phyloP scores from a whole-genome alignment of 1,140 invertebrate species.

The Galendromus occidentalis region DNA sequence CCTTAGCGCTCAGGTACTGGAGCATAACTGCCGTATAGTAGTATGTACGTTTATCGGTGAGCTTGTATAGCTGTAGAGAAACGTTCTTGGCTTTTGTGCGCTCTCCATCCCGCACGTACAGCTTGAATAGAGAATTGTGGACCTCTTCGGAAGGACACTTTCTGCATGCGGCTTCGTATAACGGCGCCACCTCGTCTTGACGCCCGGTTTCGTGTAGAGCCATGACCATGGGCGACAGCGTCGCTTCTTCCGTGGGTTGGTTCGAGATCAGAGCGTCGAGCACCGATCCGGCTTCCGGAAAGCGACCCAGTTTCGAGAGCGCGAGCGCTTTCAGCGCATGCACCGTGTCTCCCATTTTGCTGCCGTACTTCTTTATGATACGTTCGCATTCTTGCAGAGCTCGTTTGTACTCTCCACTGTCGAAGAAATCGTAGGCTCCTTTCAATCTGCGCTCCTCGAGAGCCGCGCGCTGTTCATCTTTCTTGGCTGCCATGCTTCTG shows the following conservation, averaged over 20 bases:
- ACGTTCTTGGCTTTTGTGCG: neutral
- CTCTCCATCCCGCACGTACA: neutral
- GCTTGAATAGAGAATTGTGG: neutral
- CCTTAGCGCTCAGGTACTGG: slow-evolving; percentile 4
- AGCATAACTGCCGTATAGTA: neutral
- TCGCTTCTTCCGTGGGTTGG: neutral
- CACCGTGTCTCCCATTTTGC: neutral
- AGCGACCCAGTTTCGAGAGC: neutral
- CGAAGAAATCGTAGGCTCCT: slow-evolving; percentile 3
- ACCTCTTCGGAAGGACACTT: neutral
- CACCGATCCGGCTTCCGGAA: neutral
- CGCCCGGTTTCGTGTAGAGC: neutral
- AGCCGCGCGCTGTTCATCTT: neutral
- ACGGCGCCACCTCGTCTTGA: neutral
- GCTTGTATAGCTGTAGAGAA: neutral
- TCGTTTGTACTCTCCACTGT: neutral
- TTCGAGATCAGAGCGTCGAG: neutral
- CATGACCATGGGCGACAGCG: neutral
- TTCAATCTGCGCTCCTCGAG: neutral
- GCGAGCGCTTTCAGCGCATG: neutral
- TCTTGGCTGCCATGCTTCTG: neutral
- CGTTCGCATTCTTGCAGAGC: neutral
- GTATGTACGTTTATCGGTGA: slow-evolving; percentile 1
- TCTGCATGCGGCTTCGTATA: slow-evolving; percentile 1
- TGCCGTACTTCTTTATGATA: neutral